Conservation (phyloP, 2,888 invertebrate genomes). For the Allophyes oxyacanthae region DNA sequence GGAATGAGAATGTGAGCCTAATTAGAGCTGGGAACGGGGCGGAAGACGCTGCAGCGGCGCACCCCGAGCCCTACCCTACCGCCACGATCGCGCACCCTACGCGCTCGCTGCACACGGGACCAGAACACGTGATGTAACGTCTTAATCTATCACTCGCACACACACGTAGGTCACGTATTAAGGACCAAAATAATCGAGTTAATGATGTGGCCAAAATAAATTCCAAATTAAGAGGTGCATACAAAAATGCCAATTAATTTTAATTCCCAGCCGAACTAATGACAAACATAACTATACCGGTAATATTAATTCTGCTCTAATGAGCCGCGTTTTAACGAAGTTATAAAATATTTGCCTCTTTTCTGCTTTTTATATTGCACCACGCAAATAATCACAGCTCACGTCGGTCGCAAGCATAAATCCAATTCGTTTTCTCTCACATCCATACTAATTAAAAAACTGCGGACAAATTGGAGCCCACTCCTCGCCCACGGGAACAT, state of each 20-base stretch:
- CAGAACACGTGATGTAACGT: constrained; percentile 27
- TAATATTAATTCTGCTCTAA: constrained; percentile 58
- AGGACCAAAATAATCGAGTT: constrained; percentile 26
- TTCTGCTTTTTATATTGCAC: constrained; percentile 59
- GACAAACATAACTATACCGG: constrained; percentile 39
- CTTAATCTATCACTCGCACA: constrained; percentile 14
- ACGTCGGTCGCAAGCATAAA: constrained; percentile 71
- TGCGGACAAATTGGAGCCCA: constrained; percentile 86
- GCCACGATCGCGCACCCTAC: constrained; percentile 15
- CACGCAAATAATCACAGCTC: constrained; percentile 59
- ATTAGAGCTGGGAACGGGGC: constrained; percentile 85
- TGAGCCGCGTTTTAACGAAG: constrained; percentile 57
- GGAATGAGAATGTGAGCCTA: constrained; percentile 90
- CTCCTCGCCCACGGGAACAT: constrained; percentile 85
- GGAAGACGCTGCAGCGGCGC: constrained; percentile 68
- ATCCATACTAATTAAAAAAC: constrained; percentile 87
- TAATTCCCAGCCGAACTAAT: constrained; percentile 55
- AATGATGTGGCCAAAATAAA: constrained; percentile 38
- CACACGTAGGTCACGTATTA: constrained; percentile 19
- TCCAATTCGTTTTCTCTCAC: constrained; percentile 83
- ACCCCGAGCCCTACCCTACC: constrained; percentile 41
- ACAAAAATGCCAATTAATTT: constrained; percentile 57
- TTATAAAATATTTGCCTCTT: constrained; percentile 58
- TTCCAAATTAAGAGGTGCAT: constrained; percentile 38
- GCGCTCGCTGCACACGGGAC: constrained; percentile 25